A percentile compares a stretch with the other conserved stretches of the same genome.
Evolutionary conservation across 2,797 vertebrate species (phyloP).

Genomic region (Sebastes melanostomus): DNA sequence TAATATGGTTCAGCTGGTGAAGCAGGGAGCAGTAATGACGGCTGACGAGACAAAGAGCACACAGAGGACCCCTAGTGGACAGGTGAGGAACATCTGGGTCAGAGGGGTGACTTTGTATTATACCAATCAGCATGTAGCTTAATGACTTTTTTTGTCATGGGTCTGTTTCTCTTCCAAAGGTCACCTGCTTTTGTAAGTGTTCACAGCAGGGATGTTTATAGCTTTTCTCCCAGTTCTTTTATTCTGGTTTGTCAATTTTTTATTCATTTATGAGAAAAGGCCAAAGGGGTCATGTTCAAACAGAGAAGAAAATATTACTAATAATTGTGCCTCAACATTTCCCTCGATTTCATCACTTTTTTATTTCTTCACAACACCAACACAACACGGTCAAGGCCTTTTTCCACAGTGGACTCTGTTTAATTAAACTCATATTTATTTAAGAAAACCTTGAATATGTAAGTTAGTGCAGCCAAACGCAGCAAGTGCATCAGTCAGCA

Average conservation of each 20-base stretch:
- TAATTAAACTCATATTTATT: background rate
- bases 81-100: background rate
- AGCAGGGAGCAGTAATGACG: background rate
- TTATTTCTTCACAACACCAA: background rate
- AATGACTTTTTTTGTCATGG: background rate
- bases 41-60: fast-evolving
- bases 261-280: background rate
- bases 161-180: background rate
- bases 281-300: constrained; percentile 3
- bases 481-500: background rate
- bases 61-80: constrained; percentile 5
- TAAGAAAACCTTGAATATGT: background rate
- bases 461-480: background rate
- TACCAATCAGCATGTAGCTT: background rate
- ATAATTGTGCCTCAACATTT: background rate
- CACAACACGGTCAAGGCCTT: background rate
- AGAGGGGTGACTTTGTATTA: background rate
- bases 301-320: background rate
- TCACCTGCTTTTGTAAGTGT: background rate
- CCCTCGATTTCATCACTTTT: background rate
- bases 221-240: background rate
- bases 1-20: background rate
- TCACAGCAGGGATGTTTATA: constrained; percentile 2
- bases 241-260: background rate
- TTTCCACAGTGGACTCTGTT: background rate